Conservation (phyloP, 2,888 invertebrate genomes). For the Furcula furcula region DNA sequence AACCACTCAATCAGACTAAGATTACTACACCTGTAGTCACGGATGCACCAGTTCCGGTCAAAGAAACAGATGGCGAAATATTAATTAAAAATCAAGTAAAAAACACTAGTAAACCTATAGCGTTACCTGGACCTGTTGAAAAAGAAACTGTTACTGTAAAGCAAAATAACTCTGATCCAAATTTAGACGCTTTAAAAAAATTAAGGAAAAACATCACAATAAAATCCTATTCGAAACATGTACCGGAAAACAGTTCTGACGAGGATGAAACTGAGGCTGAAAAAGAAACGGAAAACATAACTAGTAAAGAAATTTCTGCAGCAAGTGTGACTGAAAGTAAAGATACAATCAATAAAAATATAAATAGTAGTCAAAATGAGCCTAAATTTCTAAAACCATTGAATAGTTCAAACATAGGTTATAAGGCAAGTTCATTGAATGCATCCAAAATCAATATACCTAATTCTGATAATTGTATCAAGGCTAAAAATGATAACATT, state of each 20-base stretch:
- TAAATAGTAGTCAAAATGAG: background rate
- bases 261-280: slow-evolving; percentile 21
- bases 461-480: slow-evolving; percentile 22
- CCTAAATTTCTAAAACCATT: background rate
- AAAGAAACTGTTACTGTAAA: slow-evolving; percentile 2
- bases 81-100: too few relatives aligned
- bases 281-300: slow-evolving; percentile 5
- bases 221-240: slow-evolving; percentile 34
- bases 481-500: slow-evolving; percentile 39
- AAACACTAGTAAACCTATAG: background rate
- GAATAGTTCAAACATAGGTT: background rate
- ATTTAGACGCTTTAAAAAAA: slow-evolving; percentile 38
- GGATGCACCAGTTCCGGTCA: too few relatives aligned
- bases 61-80: too few relatives aligned
- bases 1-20: slow-evolving; percentile 40
- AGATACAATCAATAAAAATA: background rate
- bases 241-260: slow-evolving; percentile 21
- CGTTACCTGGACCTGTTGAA: slow-evolving; percentile 3
- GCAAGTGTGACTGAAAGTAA: slow-evolving; percentile 12
- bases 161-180: slow-evolving; percentile 18
- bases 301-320: slow-evolving; percentile 11
- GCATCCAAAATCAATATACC: background rate
- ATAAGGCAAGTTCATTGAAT: background rate
- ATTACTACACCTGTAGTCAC: too few relatives aligned
- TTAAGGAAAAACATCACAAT: slow-evolving; percentile 47